A percentile compares a stretch with the other conserved stretches of the same genome.
Evolutionary conservation across 2,888 invertebrate species (phyloP).

Genomic region (Myopa tessellatipennis): DNA sequence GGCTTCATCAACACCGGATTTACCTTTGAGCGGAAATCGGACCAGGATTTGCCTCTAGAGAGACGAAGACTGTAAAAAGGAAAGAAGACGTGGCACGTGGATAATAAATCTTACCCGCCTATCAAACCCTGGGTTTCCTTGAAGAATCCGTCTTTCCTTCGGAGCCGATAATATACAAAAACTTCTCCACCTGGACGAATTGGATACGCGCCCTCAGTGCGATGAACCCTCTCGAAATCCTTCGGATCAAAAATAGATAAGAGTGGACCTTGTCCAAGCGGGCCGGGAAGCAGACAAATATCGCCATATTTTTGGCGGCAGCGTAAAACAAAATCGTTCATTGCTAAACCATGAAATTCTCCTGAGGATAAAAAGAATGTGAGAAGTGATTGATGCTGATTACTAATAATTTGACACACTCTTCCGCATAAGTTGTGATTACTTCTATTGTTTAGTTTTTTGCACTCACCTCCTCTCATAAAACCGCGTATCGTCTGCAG

Average conservation of each 20-base stretch:
- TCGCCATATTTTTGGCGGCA: slow-evolving; percentile 63
- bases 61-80: neutral
- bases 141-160: slow-evolving; percentile 43
- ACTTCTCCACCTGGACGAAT: slow-evolving; percentile 63
- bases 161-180: slow-evolving; percentile 64
- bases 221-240: slow-evolving; percentile 69
- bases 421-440: too few relatives aligned
- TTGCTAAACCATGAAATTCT: slow-evolving; percentile 47
- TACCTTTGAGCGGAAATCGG: slow-evolving; percentile 73
- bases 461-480: slow-evolving; percentile 52
- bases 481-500: slow-evolving; percentile 54
- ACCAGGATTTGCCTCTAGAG: slow-evolving; percentile 75
- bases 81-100: neutral
- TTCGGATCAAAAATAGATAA: slow-evolving; percentile 69
- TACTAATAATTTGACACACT: too few relatives aligned
- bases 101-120: slow-evolving; percentile 35
- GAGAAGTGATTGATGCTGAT: too few relatives aligned
- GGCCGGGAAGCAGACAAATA: slow-evolving; percentile 64
- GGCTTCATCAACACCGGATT: slow-evolving; percentile 77
- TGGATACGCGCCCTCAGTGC: slow-evolving; percentile 69
- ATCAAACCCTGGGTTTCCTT: slow-evolving; percentile 37
- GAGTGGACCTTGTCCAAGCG: slow-evolving; percentile 60
- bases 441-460: neutral
- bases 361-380: slow-evolving; percentile 43
- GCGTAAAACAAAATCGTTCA: slow-evolving; percentile 46